Evolutionary conservation across 2,888 invertebrate genomes (phyloP).

Genomic region (Cepaea hortensis): DNA sequence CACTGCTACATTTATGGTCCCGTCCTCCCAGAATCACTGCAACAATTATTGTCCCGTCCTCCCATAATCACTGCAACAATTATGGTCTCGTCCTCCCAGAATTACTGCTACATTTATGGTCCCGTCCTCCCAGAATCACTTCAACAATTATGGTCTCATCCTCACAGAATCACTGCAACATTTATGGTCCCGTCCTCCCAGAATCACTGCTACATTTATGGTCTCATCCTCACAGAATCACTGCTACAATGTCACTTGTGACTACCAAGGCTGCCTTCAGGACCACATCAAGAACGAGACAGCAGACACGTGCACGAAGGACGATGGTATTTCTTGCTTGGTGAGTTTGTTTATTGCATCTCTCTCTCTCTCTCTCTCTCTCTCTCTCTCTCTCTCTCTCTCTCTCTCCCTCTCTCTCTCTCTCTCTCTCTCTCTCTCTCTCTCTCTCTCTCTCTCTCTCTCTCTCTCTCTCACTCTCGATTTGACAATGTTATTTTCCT

Average conservation of each 20-base stretch:
- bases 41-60: too few relatives aligned
- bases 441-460: background rate
- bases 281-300: conserved; percentile 17
- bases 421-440: background rate
- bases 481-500: too few relatives aligned
- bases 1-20: too few relatives aligned
- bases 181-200: too few relatives aligned
- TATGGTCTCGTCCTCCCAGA: too few relatives aligned
- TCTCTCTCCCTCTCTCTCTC: background rate
- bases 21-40: too few relatives aligned
- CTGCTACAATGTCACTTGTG: conserved; percentile 38
- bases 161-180: too few relatives aligned
- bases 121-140: too few relatives aligned
- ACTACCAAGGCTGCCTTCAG: conserved; percentile 20
- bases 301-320: conserved; percentile 11
- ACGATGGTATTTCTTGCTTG: background rate
- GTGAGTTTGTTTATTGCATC: conserved; percentile 8
- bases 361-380: background rate
- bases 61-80: too few relatives aligned
- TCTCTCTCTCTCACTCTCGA: background rate
- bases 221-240: background rate
- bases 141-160: too few relatives aligned
- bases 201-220: too few relatives aligned
- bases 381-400: conserved; percentile 7
- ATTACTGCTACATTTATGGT: too few relatives aligned